Percentiles rank a stretch among this genome's conserved stretches.
Conservation (phyloP, 2,113 vertebrate genomes). For the Leptocoma aspasia region DNA sequence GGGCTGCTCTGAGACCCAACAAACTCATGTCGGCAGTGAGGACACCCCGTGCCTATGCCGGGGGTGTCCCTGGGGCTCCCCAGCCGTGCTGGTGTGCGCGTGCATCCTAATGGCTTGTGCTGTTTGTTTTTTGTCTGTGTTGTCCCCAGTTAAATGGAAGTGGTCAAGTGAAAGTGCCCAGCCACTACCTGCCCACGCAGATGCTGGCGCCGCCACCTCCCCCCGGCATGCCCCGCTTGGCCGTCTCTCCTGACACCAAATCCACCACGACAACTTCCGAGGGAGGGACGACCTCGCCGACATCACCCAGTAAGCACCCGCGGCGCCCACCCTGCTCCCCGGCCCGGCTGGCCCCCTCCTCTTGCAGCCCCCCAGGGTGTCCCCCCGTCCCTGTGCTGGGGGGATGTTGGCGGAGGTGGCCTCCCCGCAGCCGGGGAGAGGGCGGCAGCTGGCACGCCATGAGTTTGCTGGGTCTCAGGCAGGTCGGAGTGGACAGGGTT, state of each 20-base stretch:
- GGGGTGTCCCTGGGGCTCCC: background rate
- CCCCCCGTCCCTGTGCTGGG: background rate
- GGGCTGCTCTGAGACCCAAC: slow-evolving; percentile 51
- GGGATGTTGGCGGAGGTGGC: slow-evolving; percentile 31
- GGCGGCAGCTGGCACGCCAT: background rate
- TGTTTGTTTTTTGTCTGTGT: slow-evolving; percentile 70
- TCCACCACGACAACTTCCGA: slow-evolving; percentile 86
- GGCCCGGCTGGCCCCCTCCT: slow-evolving; percentile 32
- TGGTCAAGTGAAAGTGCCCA: slow-evolving; percentile 90
- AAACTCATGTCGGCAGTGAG: background rate
- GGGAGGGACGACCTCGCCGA: slow-evolving; percentile 84
- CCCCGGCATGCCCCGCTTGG: slow-evolving; percentile 82
- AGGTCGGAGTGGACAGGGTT: background rate
- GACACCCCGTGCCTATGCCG: background rate
- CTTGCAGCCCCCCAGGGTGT: background rate
- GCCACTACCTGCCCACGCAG: slow-evolving; percentile 92
- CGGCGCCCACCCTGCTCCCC: slow-evolving; percentile 38
- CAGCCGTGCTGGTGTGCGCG: background rate
- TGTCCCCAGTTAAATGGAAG: slow-evolving; percentile 90
- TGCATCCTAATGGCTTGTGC: slow-evolving; percentile 61
- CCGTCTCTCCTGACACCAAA: slow-evolving; percentile 87
- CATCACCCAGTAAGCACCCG: slow-evolving; percentile 88
- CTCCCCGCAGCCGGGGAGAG: slow-evolving; percentile 25
- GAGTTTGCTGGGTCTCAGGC: slow-evolving; percentile 66
- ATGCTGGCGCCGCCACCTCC: slow-evolving; percentile 88